These are phyloP conservation scores for Drosophila aldrichi DNA, from an alignment of 2,888 invertebrate genomes.

Conservation along the genomic window DNA sequence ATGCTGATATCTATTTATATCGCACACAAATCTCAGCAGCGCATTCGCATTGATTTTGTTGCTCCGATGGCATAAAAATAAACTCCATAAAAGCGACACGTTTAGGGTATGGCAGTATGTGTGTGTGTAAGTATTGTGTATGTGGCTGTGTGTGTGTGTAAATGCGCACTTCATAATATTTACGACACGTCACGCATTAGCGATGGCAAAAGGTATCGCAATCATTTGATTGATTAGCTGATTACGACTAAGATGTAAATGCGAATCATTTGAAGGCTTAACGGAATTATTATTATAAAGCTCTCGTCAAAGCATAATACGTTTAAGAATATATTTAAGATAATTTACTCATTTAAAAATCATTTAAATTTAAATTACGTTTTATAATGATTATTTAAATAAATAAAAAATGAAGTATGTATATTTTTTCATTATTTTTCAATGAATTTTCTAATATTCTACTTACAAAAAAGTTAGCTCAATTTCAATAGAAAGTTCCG, in stretches of 20 bases:
- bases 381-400: background rate
- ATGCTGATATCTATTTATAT: slow-evolving; percentile 51
- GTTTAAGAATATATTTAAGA: no score
- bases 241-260: slow-evolving; percentile 3
- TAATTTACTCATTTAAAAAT: no score
- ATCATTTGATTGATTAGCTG: slow-evolving; percentile 33
- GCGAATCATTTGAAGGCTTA: background rate
- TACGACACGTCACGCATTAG: slow-evolving; percentile 32
- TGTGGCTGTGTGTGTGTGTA: slow-evolving; percentile 4
- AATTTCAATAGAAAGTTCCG: background rate
- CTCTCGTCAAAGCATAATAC: no score
- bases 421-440: background rate
- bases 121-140: slow-evolving; percentile 1
- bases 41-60: slow-evolving; percentile 59
- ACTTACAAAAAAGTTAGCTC: background rate
- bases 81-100: slow-evolving; percentile 21
- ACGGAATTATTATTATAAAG: background rate
- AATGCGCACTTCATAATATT: slow-evolving; percentile 30
- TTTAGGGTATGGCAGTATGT: slow-evolving; percentile 16
- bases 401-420: background rate
- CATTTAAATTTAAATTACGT: background rate
- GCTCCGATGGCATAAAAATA: slow-evolving; percentile 48
- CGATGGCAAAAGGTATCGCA: slow-evolving; percentile 31
- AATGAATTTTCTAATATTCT: background rate
- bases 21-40: slow-evolving; percentile 50